A percentile compares a stretch with the other conserved stretches of the same genome.
Evolutionary conservation across 2,797 vertebrate genomes (phyloP).

Genomic region (Phrynocephalus guinanensis): DNA sequence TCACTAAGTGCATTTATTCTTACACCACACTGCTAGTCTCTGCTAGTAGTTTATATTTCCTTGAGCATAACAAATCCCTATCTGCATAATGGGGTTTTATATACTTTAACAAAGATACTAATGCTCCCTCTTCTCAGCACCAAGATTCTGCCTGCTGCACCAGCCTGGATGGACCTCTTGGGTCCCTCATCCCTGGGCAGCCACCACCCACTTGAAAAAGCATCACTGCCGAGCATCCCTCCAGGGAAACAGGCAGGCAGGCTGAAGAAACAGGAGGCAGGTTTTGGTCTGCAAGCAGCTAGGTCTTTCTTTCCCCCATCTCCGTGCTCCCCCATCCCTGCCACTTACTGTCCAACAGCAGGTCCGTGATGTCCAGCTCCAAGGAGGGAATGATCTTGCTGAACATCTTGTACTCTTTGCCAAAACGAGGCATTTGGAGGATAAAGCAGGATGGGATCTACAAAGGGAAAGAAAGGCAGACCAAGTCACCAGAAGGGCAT

Average conservation of each 20-base stretch:
- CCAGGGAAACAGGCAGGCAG: accelerated
- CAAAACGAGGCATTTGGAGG: conserved; percentile 93
- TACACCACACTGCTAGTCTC: too few species aligned
- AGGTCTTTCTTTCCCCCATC: accelerated
- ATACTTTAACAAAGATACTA: too few species aligned
- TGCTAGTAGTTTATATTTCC: too few species aligned
- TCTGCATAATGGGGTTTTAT: too few species aligned
- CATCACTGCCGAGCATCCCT: accelerated
- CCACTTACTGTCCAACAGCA: conserved; percentile 84
- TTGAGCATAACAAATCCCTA: too few species aligned
- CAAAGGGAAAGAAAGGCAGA: background rate
- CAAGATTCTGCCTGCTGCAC: background rate
- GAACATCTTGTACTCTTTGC: conserved; percentile 95
- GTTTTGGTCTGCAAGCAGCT: too few species aligned
- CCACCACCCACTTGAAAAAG: background rate
- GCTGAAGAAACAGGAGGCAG: too few species aligned
- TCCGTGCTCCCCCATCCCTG: accelerated
- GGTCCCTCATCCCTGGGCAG: background rate
- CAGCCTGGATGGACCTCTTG: background rate
- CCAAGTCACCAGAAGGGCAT: background rate
- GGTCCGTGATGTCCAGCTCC: conserved; percentile 88
- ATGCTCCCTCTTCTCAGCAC: background rate
- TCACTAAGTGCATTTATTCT: too few species aligned
- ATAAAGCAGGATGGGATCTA: conserved; percentile 91
- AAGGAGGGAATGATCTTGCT: conserved; percentile 90